Base-by-base conservation (phyloP, 2,888 invertebrate species). In the Ophioninae sp. region DNA sequence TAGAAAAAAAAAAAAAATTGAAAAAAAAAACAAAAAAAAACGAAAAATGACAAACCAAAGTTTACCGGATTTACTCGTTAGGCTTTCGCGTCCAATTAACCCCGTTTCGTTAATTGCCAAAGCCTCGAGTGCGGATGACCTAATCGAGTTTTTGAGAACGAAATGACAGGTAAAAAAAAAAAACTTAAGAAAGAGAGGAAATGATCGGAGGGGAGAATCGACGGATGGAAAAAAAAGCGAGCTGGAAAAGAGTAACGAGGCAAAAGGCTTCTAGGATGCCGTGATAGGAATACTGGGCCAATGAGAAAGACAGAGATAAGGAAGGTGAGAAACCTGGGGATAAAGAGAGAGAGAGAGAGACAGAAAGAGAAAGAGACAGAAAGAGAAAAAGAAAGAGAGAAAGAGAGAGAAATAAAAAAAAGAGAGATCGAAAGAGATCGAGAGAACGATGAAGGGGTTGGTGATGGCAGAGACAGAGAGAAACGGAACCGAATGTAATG, bases 381-480 rank as follows among this genome's bases (percentile, higher is more conserved):
- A 68, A 73, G 73, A 69, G 71, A 64, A 17, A 51, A 30, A 81
- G 64, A 72, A 81, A 75, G 85, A 86, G 88, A 88, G 88, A 59
- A 20, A 8, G 22, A 72, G 59, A 61, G 59, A 58, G 20, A 44
- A 63, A 79, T 22, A 13, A 20, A 20, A 68, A 58, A 61, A 10
- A 63, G 39, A 72, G 22, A 58, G 61, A 30, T 20, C 37, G 39
- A 44, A 37, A 9, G 41, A 77, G 56, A 68, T 39, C 37, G 63
- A 17, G 56, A n/a, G 20, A 67, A 44, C 0, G 39, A 37, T 56
- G 67, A 30, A 61, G 22, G 51, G 41, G 30, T 72, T 83, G 41
- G 85, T 85, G 86, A 85, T 83, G 80, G 82, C 85, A 83, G 87
- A 85, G 22, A 84, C 86, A 68, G 68, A 79, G 79, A 87, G 74